phyloP scores from a whole-genome alignment of 2,113 vertebrate genomes.

The Platichthys flesus region DNA sequence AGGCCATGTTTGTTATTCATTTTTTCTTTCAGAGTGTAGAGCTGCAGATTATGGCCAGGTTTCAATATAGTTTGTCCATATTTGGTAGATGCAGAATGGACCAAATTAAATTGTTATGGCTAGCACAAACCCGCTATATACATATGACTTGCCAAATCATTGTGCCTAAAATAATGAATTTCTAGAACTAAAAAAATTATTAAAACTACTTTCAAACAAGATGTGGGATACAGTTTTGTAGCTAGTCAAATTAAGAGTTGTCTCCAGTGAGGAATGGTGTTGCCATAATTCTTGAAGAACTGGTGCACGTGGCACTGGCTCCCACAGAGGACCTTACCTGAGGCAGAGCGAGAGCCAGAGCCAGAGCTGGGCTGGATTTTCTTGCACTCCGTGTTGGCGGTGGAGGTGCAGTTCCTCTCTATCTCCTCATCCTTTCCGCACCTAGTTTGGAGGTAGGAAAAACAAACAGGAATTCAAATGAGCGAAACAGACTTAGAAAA shows the following conservation, averaged over 20 bases:
- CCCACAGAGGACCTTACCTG: slow-evolving; percentile 23
- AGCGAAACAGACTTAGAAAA: background rate
- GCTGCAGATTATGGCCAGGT: too few relatives aligned
- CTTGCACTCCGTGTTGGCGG: slow-evolving; percentile 69
- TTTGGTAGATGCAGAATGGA: too few relatives aligned
- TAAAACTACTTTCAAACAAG: background rate
- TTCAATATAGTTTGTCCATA: too few relatives aligned
- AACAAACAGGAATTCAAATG: background rate
- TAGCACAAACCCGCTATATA: too few relatives aligned
- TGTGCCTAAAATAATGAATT: too few relatives aligned
- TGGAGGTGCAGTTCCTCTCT: slow-evolving; percentile 73
- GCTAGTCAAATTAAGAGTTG: background rate
- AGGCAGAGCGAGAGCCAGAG: background rate
- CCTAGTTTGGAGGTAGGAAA: slow-evolving; percentile 39
- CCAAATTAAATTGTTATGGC: too few relatives aligned
- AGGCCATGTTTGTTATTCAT: background rate
- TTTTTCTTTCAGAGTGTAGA: too few relatives aligned
- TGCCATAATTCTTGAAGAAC: background rate
- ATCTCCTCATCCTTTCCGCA: slow-evolving; percentile 71
- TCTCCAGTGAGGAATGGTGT: background rate
- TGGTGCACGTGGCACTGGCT: background rate
- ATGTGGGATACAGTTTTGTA: background rate
- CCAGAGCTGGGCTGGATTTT: slow-evolving; percentile 1
- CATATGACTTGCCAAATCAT: too few relatives aligned
- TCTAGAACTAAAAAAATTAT: too few relatives aligned